Base-by-base conservation (phyloP, 2,113 vertebrate species). In the Haemorhous mexicanus region DNA sequence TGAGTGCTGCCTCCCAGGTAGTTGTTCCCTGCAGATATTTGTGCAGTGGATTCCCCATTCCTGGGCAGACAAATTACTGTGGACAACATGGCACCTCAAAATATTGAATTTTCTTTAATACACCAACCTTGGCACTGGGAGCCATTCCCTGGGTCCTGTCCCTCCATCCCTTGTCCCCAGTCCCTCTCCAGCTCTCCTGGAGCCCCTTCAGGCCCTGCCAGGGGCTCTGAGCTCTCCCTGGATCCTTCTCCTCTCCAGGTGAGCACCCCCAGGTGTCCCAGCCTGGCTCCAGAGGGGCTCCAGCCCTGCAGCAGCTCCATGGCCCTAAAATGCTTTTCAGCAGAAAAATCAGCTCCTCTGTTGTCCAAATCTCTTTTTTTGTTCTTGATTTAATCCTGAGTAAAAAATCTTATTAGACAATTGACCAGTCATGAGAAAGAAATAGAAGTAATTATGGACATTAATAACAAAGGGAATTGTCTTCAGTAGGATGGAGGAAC, bases 221-320 rank as follows among this genome's bases (percentile, higher is more conserved):
- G 44, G 43, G 26, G 84, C 53, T 86, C 63, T 37, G 44, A 61
- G 72, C 16, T 68, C 21, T 76, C 22, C 44, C 33, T 77, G 73
- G 33, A 69, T 1, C 59, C n/a, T 64, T 66, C 50, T 10, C n/a
- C 10, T 53, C 8, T 47, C 16, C 47, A 69, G 37, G 15, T 4
- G 63, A 68, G 7, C 52, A 3, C 7, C 14, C 46, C 28, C 46
- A 87, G 63, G 21, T 43, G 20, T 75, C 16, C 28, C 50, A 64
- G 58, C 49, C 32, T 30, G 46, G 55, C 55, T 50, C 33, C 73
- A 76, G 58, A 33, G 62, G 30, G 43, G 55, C 43, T 76, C 37
- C 67, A 72, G 49, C 35, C 35, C 44, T 15, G 49, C 1, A 16
- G 15, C 18, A 39, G 1, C 11, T 28, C 30, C 0, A 1, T 8